A percentile compares a stretch with the other conserved stretches of the same genome.
Conservation (phyloP, 2,113 vertebrate genomes). For the Rafetus swinhoei region DNA sequence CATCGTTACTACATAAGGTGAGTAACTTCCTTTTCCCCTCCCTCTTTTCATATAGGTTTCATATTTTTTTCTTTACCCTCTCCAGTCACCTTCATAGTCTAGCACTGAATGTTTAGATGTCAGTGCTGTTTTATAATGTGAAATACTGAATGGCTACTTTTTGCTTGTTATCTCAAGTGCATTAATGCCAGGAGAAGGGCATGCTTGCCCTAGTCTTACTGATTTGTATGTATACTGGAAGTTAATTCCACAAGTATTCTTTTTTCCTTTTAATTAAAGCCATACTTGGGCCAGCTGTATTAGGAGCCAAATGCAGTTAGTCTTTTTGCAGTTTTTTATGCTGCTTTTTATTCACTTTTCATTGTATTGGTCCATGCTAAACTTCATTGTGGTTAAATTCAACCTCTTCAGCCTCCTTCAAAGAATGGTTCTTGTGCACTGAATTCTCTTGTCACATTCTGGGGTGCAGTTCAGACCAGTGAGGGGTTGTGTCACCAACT, state of each 20-base stretch:
- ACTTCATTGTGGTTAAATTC: background rate
- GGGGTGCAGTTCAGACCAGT: background rate
- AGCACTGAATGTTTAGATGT: background rate
- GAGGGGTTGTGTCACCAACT: background rate
- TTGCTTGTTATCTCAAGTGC: background rate
- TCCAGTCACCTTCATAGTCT: conserved; percentile 49
- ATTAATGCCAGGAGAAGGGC: conserved; percentile 14
- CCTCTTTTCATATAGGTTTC: background rate
- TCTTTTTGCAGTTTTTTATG: background rate
- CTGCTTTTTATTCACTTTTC: background rate
- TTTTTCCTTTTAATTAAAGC: background rate
- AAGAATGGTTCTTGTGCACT: conserved; percentile 13
- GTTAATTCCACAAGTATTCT: background rate
- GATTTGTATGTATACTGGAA: conserved; percentile 24
- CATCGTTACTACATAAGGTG: too few species aligned
- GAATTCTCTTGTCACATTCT: background rate
- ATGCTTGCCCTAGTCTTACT: background rate
- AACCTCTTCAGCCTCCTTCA: background rate
- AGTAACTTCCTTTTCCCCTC: too few species aligned
- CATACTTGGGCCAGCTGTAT: background rate
- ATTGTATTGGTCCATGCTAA: background rate
- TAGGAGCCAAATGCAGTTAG: background rate
- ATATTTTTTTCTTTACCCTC: background rate
- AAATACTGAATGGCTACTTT: conserved; percentile 3
- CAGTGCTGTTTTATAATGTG: conserved; percentile 23